Evolutionary conservation across 2,797 vertebrate genomes (phyloP).

Genomic region (Tapera naevia): DNA sequence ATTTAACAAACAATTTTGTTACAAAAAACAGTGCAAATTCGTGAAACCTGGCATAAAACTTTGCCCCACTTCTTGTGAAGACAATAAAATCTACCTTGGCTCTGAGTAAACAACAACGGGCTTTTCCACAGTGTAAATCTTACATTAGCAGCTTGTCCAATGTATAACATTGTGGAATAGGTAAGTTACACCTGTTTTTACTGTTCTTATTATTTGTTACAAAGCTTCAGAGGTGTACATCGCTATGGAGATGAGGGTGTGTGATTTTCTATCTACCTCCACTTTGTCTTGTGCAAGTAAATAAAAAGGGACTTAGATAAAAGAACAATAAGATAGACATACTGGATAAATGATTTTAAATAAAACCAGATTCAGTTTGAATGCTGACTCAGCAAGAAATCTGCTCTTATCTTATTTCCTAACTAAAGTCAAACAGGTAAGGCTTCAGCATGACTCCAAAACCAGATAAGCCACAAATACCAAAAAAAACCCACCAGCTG

Average conservation of each 20-base stretch:
- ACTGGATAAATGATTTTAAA: neutral
- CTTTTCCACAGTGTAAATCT: fast-evolving
- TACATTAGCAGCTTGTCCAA: neutral
- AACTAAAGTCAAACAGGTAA: neutral
- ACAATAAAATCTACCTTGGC: neutral
- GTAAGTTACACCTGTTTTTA: neutral
- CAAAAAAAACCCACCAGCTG: neutral
- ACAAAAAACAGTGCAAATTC: neutral
- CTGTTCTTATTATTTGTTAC: neutral
- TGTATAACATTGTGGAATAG: neutral
- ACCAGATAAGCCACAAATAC: neutral
- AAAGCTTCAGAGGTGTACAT: neutral
- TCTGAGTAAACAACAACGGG: neutral
- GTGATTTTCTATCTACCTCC: neutral
- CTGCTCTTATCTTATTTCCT: neutral
- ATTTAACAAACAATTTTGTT: neutral
- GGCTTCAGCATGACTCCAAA: neutral
- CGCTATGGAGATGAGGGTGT: neutral
- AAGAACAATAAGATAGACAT: neutral
- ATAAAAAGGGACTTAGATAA: neutral
- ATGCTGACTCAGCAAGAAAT: neutral
- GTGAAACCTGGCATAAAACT: neutral
- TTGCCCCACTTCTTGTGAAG: neutral
- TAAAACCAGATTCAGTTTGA: neutral
- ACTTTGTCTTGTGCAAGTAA: neutral